Evolutionary conservation across 2,888 invertebrate species (phyloP), one percentile per base, ranked within the genome.

Genomic region (Dromius quadrimaculatus): DNA sequence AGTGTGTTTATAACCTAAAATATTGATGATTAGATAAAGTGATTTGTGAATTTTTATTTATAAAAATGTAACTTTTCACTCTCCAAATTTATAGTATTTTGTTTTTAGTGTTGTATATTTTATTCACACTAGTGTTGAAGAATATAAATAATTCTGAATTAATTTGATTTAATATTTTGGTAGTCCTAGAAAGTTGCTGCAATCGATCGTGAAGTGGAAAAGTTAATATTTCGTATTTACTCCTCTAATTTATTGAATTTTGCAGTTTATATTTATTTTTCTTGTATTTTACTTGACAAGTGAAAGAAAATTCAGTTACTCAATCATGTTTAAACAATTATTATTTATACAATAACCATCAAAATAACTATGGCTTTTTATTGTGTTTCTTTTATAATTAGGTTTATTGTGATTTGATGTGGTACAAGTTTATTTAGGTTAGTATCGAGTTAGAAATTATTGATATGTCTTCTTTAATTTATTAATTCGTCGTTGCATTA

Each of bases 151-250:
- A n/a, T 20, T 9, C 2, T 43, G 38, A 62, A 28, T 5, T 8
- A 45, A 19, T 65, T 65, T 50, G 15, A 50, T 65, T 65, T 65
- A 19, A 50, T 65, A 50, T 65, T 66, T 66, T 66, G 66, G 66
- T 66, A 66, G 38, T 66, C 57, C 57, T 66, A 43, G 38, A 45
- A 45, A 63, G 63, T 63, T 66, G 64, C 47, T 17, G 57, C 41
- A 47, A 66, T 66, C 57, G 66, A 66, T 66, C 57, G 66, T 66
- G 66, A 41, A 66, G 66, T 57, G 41, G 9, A 66, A 54, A 66
- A 23, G n/a, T 61, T 69, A 59, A 57, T 59, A 69, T 54, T 59
- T 69, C 68, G 28, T 41, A 66, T 66, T 66, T 66, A 68, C 38
- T 66, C 54, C 28, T 41, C 59, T 68, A 59, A 68, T 66, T 66